These are phyloP conservation scores for Homarus americanus DNA, from an alignment of 1,140 invertebrate species.

Conservation along the genomic window DNA sequence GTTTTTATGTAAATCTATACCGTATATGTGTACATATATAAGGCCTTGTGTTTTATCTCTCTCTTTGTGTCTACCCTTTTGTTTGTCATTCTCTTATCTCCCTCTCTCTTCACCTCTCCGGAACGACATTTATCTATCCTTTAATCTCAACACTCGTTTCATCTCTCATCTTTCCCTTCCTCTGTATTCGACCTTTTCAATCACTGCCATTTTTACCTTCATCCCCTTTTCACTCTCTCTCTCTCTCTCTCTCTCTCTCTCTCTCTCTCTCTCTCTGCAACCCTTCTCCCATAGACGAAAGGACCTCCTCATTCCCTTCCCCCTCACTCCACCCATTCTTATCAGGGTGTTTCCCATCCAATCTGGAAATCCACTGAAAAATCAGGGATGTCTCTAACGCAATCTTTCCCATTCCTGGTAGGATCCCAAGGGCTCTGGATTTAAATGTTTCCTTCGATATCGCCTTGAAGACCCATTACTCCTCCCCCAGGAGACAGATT, in stretches of 20 bases:
- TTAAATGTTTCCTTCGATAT: slow-evolving; percentile 53
- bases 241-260: slow-evolving; percentile 16
- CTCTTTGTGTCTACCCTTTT: no score
- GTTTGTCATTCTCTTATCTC: no score
- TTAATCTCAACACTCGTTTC: no score
- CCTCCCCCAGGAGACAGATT: slow-evolving; percentile 20
- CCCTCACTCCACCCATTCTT: not conserved
- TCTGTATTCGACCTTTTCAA: not conserved
- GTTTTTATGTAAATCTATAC: no score
- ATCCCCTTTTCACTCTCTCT: slow-evolving; percentile 16
- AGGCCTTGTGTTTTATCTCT: no score
- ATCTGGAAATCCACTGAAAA: slow-evolving; percentile 11
- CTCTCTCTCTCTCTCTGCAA: not conserved
- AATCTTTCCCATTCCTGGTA: slow-evolving; percentile 34
- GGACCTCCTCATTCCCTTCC: not conserved
- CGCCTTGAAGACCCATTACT: slow-evolving; percentile 46
- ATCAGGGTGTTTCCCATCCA: not conserved
- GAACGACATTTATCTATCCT: no score
- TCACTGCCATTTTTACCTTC: no score
- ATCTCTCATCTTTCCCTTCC: not conserved
- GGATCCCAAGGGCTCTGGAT: slow-evolving; percentile 27
- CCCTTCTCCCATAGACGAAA: no score
- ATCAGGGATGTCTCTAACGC: slow-evolving; percentile 48
- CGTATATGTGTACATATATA: no score
- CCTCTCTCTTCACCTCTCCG: no score